A percentile compares a stretch with the other conserved stretches of the same genome.
Evolutionary conservation across 2,888 invertebrate species (phyloP).

Genomic region (Oscheius sp.): DNA sequence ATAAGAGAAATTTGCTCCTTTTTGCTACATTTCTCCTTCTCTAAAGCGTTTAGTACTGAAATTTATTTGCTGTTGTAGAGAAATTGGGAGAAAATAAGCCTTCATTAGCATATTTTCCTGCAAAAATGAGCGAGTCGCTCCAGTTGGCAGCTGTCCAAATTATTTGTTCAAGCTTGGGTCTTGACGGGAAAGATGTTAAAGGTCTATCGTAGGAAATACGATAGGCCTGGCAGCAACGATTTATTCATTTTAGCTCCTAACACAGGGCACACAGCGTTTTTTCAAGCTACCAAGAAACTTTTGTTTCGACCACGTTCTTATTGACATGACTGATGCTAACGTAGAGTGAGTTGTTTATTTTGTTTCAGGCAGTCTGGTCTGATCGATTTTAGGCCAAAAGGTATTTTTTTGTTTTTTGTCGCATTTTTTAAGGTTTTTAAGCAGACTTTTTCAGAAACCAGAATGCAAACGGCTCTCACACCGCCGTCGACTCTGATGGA

Average conservation of each 20-base stretch:
- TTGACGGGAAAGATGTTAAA: too few relatives aligned
- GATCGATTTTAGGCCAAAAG: constrained; percentile 25
- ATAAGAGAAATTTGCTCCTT: too few relatives aligned
- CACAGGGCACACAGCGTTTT: constrained; percentile 4
- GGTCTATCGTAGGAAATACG: not conserved
- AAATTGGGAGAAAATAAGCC: too few relatives aligned
- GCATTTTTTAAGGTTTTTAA: not conserved
- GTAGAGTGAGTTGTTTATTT: constrained; percentile 40
- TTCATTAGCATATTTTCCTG: too few relatives aligned
- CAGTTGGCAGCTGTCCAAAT: too few relatives aligned
- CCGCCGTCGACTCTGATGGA: constrained; percentile 48
- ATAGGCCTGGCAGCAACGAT: not conserved
- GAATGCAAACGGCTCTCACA: constrained; percentile 27
- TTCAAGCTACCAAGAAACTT: constrained; percentile 18
- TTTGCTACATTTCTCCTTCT: too few relatives aligned
- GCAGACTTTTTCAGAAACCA: constrained; percentile 22
- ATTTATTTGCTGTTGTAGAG: too few relatives aligned
- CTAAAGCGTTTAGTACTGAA: too few relatives aligned
- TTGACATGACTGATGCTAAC: constrained; percentile 60
- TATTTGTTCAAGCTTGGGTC: too few relatives aligned
- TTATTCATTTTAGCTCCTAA: not conserved
- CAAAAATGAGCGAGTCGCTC: too few relatives aligned
- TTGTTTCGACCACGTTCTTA: constrained; percentile 15
- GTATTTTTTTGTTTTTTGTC: not conserved
- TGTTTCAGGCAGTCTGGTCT: not conserved